Evolutionary conservation across 2,113 vertebrate genomes (phyloP).

Genomic region (Thermophis baileyi): DNA sequence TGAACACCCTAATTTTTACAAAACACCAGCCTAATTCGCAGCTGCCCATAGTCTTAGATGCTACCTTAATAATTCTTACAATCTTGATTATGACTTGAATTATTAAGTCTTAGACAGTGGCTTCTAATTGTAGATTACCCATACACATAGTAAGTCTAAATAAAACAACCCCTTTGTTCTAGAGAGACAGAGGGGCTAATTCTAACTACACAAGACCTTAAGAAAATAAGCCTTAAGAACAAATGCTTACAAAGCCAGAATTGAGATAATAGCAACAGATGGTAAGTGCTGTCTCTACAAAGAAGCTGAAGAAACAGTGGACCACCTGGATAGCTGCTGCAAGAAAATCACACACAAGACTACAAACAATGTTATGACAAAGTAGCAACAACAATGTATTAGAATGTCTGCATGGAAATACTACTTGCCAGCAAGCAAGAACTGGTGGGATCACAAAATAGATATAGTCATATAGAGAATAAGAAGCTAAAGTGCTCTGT

Average conservation of each 20-base stretch:
- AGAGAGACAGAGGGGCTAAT: neutral
- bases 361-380: neutral
- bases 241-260: neutral
- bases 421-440: neutral
- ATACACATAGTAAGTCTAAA: neutral
- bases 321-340: neutral
- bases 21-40: neutral
- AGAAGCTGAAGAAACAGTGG: neutral
- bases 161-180: neutral
- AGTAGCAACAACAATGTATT: neutral
- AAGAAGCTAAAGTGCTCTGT: neutral
- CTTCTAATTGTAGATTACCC: neutral
- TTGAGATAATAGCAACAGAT: neutral
- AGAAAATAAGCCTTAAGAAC: neutral
- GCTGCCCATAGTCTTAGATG: neutral
- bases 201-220: neutral
- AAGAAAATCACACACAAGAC: neutral
- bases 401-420: neutral
- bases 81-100: neutral
- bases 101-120: neutral
- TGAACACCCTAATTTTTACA: neutral
- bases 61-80: neutral
- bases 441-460: no score
- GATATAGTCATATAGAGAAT: neutral
- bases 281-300: neutral